These are phyloP conservation scores for Hemithea aestivaria DNA, from an alignment of 2,888 invertebrate species.

Conservation along the genomic window DNA sequence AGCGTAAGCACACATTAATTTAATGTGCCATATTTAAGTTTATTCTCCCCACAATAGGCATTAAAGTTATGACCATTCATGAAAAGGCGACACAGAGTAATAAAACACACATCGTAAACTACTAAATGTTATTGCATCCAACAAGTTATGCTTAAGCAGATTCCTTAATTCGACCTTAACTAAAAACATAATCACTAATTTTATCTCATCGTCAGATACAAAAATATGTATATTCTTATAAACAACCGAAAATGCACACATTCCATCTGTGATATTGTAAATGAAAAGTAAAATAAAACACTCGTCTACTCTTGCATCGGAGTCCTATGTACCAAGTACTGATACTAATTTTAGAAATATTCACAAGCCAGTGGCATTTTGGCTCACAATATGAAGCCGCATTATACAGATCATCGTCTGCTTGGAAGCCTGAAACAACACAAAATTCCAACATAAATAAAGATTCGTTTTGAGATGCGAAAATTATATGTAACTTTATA, in stretches of 20 bases:
- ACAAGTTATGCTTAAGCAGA: conserved; percentile 73
- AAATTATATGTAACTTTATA: too few species aligned
- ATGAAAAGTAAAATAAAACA: conserved; percentile 51
- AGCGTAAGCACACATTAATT: too few species aligned
- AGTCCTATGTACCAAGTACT: conserved; percentile 54
- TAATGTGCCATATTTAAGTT: too few species aligned
- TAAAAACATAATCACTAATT: conserved; percentile 67
- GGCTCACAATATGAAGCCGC: conserved; percentile 64
- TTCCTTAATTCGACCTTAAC: conserved; percentile 66
- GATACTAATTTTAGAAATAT: conserved; percentile 58
- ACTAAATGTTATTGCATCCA: conserved; percentile 74
- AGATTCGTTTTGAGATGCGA: too few species aligned
- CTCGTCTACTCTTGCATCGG: conserved; percentile 48
- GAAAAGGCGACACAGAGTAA: too few species aligned
- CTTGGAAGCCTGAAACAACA: conserved; percentile 54
- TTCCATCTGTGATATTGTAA: conserved; percentile 59
- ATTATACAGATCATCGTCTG: conserved; percentile 55
- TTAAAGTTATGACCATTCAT: too few species aligned
- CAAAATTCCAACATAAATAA: neutral
- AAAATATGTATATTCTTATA: conserved; percentile 71
- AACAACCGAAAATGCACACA: conserved; percentile 72
- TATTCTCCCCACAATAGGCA: too few species aligned
- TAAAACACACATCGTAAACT: conserved; percentile 45
- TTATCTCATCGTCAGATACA: conserved; percentile 65
- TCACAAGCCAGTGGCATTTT: conserved; percentile 60